Evolutionary conservation across 1,140 invertebrate genomes (phyloP).

Genomic region (Aphidius ervi): DNA sequence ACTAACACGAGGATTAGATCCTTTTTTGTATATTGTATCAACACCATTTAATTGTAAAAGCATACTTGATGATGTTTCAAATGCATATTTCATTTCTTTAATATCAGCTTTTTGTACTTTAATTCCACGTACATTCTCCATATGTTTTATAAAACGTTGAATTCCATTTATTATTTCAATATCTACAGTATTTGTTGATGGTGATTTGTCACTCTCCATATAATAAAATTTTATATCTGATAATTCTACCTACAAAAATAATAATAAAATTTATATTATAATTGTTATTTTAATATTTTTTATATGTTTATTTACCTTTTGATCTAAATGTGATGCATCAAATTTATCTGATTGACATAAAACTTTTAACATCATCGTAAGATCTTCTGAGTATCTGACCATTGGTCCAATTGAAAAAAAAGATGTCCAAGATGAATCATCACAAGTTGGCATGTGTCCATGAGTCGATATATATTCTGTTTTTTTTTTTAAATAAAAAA

Average conservation of each 20-base stretch:
- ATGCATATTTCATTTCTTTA: slow-evolving; percentile 57
- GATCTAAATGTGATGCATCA: slow-evolving; percentile 58
- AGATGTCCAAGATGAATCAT: slow-evolving; percentile 56
- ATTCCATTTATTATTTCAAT: slow-evolving; percentile 66
- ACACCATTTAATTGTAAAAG: slow-evolving; percentile 58
- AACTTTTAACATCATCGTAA: slow-evolving; percentile 68
- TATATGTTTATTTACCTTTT: slow-evolving; percentile 49
- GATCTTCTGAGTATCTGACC: slow-evolving; percentile 77
- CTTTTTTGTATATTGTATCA: slow-evolving; percentile 59
- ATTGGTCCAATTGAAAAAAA: slow-evolving; percentile 75
- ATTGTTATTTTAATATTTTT: neutral
- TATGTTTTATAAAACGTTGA: slow-evolving; percentile 59
- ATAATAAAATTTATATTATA: slow-evolving; percentile 16
- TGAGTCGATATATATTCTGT: slow-evolving; percentile 29
- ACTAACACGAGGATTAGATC: slow-evolving; percentile 25
- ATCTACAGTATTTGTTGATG: slow-evolving; percentile 60
- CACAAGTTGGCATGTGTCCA: slow-evolving; percentile 54
- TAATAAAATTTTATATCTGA: slow-evolving; percentile 72
- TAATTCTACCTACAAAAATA: slow-evolving; percentile 58
- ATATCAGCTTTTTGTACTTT: slow-evolving; percentile 60
- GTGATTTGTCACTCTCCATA: slow-evolving; percentile 67
- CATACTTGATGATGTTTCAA: slow-evolving; percentile 57
- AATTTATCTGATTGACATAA: slow-evolving; percentile 57
- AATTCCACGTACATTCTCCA: slow-evolving; percentile 56
- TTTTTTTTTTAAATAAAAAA: neutral